Base-by-base conservation (phyloP, 1,140 invertebrate genomes). In the Sitobion miscanthi region DNA sequence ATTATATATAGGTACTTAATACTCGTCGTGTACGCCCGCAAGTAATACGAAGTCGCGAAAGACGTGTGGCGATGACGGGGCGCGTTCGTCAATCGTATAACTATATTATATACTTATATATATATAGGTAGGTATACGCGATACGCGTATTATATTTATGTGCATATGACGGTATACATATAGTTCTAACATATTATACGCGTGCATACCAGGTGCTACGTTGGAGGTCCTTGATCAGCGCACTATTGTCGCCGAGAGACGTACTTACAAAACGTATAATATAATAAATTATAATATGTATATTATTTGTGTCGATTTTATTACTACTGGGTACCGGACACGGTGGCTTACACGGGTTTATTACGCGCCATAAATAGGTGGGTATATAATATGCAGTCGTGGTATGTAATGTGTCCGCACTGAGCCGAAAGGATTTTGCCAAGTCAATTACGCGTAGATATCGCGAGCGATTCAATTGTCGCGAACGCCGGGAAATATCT, bases 151-250 rank as follows among this genome's bases (percentile, higher is more conserved):
- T 54, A 54, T 5, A 54, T 54, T 54, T 54, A 6, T 82, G 1
- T 38, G 14, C 38, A 6, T 42, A 17, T 42, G 82, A 23, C 21
- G 21, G 20, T 8, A 42, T 2, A 42, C 11, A 30, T 69, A 69
- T 69, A 69, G 62, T 20, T 77, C 17, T 77, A 77, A 86, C 38
- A 38, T 89, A 7, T 54, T 86, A 4, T 5, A 17, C 42, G 85
- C 30, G 45, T n/a, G 45, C 30, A 47, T 38, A 42, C 88, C 88
- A 54, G 88, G 88, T 89, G 88, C 88, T 17, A 89, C 88, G 88
- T 89, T 57, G 88, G 88, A 89, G 88, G 88, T 89, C 88, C 52
- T 89, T 89, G 88, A 89, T 89, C 88, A 89, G 52, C 35, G 35
- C 7, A 57, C 52, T 89, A 89, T 89, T 89, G 88, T 89, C 62